Percentiles rank a stretch among this genome's conserved stretches.
Conservation (phyloP, 2,113 vertebrate species). For the Leuciscus idus region DNA sequence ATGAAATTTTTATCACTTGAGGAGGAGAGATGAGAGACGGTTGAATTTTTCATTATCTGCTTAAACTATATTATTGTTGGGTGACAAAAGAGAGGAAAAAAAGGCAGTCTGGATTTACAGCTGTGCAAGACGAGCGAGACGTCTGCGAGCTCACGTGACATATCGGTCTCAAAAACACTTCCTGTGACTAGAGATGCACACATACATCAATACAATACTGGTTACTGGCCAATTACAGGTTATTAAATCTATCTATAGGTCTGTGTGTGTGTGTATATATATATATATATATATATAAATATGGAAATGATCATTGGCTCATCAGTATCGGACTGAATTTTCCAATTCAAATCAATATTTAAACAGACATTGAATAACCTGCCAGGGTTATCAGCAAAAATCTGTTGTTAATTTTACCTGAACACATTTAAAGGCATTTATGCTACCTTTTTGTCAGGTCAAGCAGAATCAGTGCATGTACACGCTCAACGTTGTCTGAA, state of each 20-base stretch:
- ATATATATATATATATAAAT: too few relatives aligned
- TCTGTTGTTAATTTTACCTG: not conserved
- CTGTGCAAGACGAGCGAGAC: not conserved
- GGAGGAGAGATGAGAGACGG: constrained; percentile 64
- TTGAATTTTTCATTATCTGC: constrained; percentile 75
- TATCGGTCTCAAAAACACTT: not conserved
- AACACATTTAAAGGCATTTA: not conserved
- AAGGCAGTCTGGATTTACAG: constrained; percentile 16
- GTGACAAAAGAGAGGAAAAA: not conserved
- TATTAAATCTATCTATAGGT: too few relatives aligned
- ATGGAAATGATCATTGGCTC: too few relatives aligned
- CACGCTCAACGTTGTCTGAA: not conserved
- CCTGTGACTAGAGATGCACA: not conserved
- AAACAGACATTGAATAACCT: too few relatives aligned
- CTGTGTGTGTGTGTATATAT: not conserved
- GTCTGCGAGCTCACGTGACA: not conserved
- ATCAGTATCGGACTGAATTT: too few relatives aligned
- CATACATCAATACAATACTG: too few relatives aligned
- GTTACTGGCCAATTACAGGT: too few relatives aligned
- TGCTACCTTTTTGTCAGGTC: not conserved
- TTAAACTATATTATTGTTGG: constrained; percentile 62
- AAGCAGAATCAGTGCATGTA: not conserved
- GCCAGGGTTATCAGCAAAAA: too few relatives aligned
- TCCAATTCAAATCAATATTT: not conserved
- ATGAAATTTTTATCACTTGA: constrained; percentile 76